phyloP scores from a whole-genome alignment of 2,797 vertebrate genomes.

The Hippocampus kuda region DNA sequence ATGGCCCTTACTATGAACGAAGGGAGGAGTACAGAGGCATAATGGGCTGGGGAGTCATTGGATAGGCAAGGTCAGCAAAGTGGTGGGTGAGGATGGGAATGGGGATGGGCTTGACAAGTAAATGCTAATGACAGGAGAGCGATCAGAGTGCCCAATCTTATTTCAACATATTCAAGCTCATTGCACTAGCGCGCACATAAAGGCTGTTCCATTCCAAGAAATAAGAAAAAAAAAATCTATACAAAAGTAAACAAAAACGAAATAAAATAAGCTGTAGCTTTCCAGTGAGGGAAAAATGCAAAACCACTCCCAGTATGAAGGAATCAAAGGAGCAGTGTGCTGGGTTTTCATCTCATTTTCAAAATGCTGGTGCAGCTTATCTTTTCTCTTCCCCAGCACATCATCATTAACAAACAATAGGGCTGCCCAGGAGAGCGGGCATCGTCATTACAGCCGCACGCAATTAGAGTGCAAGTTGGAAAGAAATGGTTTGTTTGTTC shows the following conservation, averaged over 20 bases:
- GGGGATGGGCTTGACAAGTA: conserved; percentile 70
- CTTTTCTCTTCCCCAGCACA: conserved; percentile 60
- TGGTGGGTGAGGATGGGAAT: conserved; percentile 54
- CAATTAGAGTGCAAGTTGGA: conserved; percentile 69
- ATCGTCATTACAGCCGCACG: conserved; percentile 70
- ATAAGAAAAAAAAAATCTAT: conserved; percentile 16
- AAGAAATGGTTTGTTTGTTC: conserved; percentile 75
- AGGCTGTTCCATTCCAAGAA: conserved; percentile 59
- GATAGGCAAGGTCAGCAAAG: conserved; percentile 49
- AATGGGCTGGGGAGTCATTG: conserved; percentile 39
- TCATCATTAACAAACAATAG: conserved; percentile 67
- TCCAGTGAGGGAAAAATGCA: conserved; percentile 28
- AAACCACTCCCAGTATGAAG: conserved; percentile 49
- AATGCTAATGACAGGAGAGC: conserved; percentile 73
- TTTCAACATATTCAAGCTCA: conserved; percentile 60
- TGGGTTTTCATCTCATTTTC: conserved; percentile 48
- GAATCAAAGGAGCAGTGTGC: conserved; percentile 52
- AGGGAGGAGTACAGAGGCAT: conserved; percentile 25
- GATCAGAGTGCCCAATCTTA: conserved; percentile 61
- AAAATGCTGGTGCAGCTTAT: conserved; percentile 52
- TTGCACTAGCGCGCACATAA: conserved; percentile 56
- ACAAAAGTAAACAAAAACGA: conserved; percentile 18
- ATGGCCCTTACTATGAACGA: background rate
- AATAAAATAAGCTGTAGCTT: conserved; percentile 36
- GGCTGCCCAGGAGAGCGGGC: conserved; percentile 58